Evolutionary conservation across 2,113 vertebrate species (phyloP).

Genomic region (Morone saxatilis): DNA sequence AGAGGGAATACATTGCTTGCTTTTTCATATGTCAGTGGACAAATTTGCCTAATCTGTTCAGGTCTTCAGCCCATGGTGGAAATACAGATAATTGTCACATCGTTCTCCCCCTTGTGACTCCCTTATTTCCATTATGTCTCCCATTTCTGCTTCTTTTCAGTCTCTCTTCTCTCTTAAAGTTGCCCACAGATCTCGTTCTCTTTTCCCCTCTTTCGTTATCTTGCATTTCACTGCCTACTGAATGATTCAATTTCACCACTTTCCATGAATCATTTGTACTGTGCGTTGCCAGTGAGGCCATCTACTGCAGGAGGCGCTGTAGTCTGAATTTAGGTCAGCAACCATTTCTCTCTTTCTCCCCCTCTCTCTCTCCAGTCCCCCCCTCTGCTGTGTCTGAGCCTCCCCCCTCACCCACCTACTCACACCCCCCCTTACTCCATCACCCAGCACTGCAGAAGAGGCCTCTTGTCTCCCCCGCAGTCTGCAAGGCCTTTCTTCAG

Average conservation of each 20-base stretch:
- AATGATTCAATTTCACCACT: slow-evolving; percentile 25
- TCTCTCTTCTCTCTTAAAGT: slow-evolving; percentile 9
- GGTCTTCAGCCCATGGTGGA: too few relatives aligned
- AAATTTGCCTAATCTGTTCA: too few relatives aligned
- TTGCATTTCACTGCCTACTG: background rate
- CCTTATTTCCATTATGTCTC: background rate
- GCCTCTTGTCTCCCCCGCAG: slow-evolving; percentile 59
- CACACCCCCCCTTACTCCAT: background rate
- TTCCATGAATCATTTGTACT: slow-evolving; percentile 16
- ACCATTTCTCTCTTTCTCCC: slow-evolving; percentile 6
- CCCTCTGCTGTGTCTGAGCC: background rate
- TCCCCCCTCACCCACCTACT: background rate
- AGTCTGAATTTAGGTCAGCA: slow-evolving; percentile 11
- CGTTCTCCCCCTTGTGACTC: background rate
- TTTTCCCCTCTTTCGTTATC: background rate
- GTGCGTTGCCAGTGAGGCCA: background rate
- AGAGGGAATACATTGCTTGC: too few relatives aligned
- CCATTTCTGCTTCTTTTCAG: background rate
- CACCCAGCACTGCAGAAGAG: slow-evolving; percentile 63
- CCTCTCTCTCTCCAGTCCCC: background rate
- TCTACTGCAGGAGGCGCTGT: slow-evolving; percentile 61
- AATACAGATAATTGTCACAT: background rate
- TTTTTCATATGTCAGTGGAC: too few relatives aligned
- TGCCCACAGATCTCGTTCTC: slow-evolving; percentile 24
- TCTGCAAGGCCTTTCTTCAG: slow-evolving; percentile 48